A percentile compares a stretch with the other conserved stretches of the same genome.
Evolutionary conservation across 2,888 invertebrate species (phyloP).

Genomic region (Patella depressa): DNA sequence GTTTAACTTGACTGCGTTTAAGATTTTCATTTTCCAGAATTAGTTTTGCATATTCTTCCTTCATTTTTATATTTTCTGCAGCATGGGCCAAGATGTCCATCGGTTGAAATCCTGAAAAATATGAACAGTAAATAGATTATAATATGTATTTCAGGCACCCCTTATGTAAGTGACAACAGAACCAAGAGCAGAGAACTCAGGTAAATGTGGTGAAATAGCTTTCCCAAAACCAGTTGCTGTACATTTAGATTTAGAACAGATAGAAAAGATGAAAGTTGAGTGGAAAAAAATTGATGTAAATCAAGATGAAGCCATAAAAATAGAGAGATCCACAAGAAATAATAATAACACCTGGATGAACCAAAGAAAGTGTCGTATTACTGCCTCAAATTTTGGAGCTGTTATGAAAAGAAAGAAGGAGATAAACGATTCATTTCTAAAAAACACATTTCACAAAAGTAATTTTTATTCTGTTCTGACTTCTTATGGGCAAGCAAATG

Average conservation of each 20-base stretch:
- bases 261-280: neutral
- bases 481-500: neutral
- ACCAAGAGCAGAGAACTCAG: neutral
- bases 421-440: neutral
- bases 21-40: no score
- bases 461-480: neutral
- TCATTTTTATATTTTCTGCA: neutral
- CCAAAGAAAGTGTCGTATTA: neutral
- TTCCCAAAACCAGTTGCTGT: neutral
- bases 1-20: neutral
- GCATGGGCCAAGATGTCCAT: neutral
- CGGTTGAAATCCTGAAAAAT: neutral
- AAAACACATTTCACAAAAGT: neutral
- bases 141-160: neutral
- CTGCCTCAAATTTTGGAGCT: neutral
- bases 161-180: neutral
- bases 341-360: neutral
- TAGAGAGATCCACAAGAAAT: neutral
- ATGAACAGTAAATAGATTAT: neutral
- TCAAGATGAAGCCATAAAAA: neutral
- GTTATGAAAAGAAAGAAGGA: neutral
- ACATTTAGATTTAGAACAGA: neutral
- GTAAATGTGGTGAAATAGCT: neutral
- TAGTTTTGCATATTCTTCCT: no score
- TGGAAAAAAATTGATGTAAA: neutral